Evolutionary conservation across 35 echinoderm and acorn worm genomes (phyloP).

Genomic region (Anneissia japonica): DNA sequence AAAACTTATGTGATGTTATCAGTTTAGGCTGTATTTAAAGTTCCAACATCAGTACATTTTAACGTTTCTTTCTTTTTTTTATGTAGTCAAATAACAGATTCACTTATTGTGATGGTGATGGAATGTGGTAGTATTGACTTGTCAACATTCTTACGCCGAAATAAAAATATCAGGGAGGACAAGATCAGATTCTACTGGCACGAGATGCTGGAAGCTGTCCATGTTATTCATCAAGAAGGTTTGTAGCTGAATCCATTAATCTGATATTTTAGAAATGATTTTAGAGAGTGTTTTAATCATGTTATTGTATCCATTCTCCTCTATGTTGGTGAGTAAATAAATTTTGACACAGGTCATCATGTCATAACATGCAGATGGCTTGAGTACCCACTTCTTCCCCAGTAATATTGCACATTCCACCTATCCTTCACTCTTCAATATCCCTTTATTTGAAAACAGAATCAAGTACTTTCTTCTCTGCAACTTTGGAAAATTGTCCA

Average conservation of each 20-base stretch:
- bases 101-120: constrained; percentile 81
- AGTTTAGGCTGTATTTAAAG: background rate
- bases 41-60: background rate
- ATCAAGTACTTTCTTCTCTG: background rate
- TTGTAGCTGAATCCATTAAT: too few species aligned
- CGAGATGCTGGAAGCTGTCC: constrained; percentile 81
- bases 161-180: constrained; percentile 43
- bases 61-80: too few species aligned
- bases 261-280: too few species aligned
- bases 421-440: background rate
- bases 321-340: too few species aligned
- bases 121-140: constrained; percentile 83
- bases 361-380: background rate
- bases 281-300: too few species aligned
- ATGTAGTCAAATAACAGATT: constrained; percentile 69
- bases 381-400: background rate
- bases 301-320: too few species aligned
- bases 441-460: background rate
- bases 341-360: background rate
- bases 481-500: background rate
- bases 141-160: constrained; percentile 59
- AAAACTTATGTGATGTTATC: background rate
- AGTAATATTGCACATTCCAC: background rate
- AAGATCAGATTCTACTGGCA: constrained; percentile 77
- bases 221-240: constrained; percentile 85